Evolutionary conservation across 2,797 vertebrate genomes (phyloP).

Genomic region (Lutjanus campechanus): DNA sequence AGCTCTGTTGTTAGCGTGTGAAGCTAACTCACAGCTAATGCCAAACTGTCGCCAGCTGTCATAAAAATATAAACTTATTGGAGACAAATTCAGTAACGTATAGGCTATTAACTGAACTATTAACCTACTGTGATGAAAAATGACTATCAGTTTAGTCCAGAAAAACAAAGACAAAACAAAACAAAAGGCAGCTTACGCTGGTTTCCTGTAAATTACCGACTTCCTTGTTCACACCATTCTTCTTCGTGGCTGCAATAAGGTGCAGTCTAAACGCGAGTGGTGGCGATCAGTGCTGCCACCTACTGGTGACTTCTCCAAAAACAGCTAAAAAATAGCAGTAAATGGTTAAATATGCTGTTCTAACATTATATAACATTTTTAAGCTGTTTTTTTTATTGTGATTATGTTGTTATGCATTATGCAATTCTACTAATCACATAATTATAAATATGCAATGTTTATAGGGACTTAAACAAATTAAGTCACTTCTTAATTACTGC

Average conservation of each 20-base stretch:
- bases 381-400: background rate
- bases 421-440: too few relatives aligned
- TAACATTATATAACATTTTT: background rate
- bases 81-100: background rate
- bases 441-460: too few relatives aligned
- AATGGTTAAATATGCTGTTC: background rate
- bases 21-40: slow-evolving; percentile 47
- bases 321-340: background rate
- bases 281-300: slow-evolving; percentile 22
- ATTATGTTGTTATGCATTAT: background rate
- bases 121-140: background rate
- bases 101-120: background rate
- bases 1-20: slow-evolving; percentile 75
- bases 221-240: slow-evolving; percentile 78
- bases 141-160: background rate
- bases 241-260: slow-evolving; percentile 45
- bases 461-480: too few relatives aligned
- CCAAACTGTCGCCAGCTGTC: slow-evolving; percentile 29
- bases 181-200: slow-evolving; percentile 74
- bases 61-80: background rate
- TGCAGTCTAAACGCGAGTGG: background rate
- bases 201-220: slow-evolving; percentile 67
- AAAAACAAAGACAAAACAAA: slow-evolving; percentile 78
- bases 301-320: slow-evolving; percentile 11
- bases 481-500: too few relatives aligned